These are phyloP conservation scores for Tauraco hartlaubi DNA, from an alignment of 2,797 vertebrate genomes.

Conservation along the genomic window DNA sequence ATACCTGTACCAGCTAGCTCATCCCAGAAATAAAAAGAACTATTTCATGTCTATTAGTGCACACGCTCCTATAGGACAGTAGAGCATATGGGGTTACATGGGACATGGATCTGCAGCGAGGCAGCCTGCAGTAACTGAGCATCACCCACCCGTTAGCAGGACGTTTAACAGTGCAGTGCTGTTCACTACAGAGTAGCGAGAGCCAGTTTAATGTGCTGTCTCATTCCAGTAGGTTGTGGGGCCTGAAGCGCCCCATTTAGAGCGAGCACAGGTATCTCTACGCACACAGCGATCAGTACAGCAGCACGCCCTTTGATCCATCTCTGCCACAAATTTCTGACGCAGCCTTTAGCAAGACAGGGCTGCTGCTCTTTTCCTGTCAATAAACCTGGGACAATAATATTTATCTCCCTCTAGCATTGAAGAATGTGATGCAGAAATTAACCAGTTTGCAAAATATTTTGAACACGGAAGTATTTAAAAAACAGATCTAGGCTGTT, in stretches of 20 bases:
- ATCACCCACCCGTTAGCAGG: neutral
- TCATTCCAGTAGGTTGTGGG: neutral
- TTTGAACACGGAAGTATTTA: neutral
- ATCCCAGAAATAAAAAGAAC: neutral
- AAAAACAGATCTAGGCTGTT: neutral
- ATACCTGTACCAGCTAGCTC: neutral
- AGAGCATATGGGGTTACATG: accelerated
- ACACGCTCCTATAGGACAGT: neutral
- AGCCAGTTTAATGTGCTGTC: neutral
- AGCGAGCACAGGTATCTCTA: neutral
- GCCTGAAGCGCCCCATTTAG: neutral
- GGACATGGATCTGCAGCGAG: neutral
- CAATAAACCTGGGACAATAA: neutral
- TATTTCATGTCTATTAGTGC: neutral
- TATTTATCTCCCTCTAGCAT: neutral
- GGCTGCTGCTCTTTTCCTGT: neutral
- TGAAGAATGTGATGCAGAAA: neutral
- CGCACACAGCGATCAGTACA: neutral
- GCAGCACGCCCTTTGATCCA: neutral
- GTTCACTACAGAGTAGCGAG: neutral
- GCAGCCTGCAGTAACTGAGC: neutral
- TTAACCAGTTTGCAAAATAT: neutral
- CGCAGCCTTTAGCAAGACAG: neutral
- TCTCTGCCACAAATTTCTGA: neutral
- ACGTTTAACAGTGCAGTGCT: neutral